phyloP scores from a whole-genome alignment of 1,140 invertebrate species.

The Diuraphis noxia region DNA sequence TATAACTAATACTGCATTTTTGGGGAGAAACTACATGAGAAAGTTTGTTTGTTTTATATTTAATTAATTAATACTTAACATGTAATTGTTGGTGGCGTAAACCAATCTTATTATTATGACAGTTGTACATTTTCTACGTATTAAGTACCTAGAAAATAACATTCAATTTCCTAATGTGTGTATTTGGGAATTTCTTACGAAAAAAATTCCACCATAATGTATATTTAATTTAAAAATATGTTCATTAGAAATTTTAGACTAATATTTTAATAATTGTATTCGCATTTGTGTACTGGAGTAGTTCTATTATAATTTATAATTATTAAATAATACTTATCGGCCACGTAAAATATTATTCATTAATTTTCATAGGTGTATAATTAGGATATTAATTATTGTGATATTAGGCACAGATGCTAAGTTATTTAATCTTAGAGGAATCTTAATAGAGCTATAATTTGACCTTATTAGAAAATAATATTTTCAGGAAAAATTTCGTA shows the following conservation, averaged over 20 bases:
- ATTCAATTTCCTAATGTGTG: not conserved
- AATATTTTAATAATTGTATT: not conserved
- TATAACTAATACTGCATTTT: not conserved
- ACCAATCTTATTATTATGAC: not conserved
- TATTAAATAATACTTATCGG: not conserved
- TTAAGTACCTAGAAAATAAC: constrained; percentile 1
- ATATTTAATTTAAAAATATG: not conserved
- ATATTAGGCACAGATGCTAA: not conserved
- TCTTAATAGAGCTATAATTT: not conserved
- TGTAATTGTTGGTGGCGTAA: not conserved
- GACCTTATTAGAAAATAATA: not conserved
- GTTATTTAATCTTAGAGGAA: not conserved
- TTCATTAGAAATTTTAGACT: not conserved
- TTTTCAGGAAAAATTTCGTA: not conserved
- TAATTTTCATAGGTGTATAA: not conserved
- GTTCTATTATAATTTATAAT: not conserved
- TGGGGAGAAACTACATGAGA: not conserved
- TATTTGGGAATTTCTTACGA: not conserved
- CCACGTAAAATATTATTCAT: not conserved
- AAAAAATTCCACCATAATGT: not conserved
- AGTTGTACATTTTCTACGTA: not conserved
- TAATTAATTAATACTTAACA: not conserved
- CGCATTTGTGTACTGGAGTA: not conserved
- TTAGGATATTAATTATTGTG: not conserved
- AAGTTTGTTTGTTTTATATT: not conserved